phyloP scores from a whole-genome alignment of 2,113 vertebrate genomes.

The Bos taurus region ARS-UCD2.0 NC_037328.1:25830001-25830500 shows the following conservation, averaged over 20 bases:
- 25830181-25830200: constrained; percentile 30
- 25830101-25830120: not conserved
- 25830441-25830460: not conserved
- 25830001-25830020: constrained; percentile 39
- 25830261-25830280: not conserved
- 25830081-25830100: not conserved
- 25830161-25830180: constrained; percentile 9
- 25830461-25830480: not conserved
- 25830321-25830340: not conserved
- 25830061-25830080: constrained; percentile 19
- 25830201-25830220: not conserved
- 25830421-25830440: not conserved
- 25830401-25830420: not conserved
- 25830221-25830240: not conserved
- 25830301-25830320: not conserved
- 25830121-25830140: constrained; percentile 25
- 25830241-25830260: not conserved
- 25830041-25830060: constrained; percentile 27
- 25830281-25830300: not conserved
- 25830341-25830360: not conserved
- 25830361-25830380: not conserved
- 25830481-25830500: not conserved
- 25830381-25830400: not conserved
- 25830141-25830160: constrained; percentile 20
- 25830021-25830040: constrained; percentile 35